Percentiles rank a stretch among this genome's conserved stretches.
Conservation (phyloP, 2,797 vertebrate species). For the Tamandua tetradactyla region DNA sequence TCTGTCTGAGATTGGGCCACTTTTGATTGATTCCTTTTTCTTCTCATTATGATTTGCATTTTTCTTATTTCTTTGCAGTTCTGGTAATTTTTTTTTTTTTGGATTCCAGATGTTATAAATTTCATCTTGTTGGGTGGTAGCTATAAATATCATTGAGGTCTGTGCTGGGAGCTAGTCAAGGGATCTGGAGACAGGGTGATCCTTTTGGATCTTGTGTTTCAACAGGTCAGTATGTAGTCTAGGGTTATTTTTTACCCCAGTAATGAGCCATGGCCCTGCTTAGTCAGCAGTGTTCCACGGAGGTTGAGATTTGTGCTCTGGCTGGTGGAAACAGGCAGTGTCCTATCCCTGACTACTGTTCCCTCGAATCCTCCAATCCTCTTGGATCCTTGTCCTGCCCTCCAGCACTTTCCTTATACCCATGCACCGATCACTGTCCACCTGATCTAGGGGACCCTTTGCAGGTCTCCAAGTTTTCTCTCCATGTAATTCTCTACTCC, state of each 20-base stretch:
- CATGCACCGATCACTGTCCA: background rate
- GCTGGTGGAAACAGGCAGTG: rapidly evolving
- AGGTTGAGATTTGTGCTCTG: rapidly evolving
- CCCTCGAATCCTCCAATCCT: background rate
- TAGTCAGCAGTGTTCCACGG: rapidly evolving
- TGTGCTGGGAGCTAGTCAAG: background rate
- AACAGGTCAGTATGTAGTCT: rapidly evolving
- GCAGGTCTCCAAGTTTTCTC: background rate
- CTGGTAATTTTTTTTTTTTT: background rate
- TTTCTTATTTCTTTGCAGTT: background rate
- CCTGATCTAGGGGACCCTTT: rapidly evolving
- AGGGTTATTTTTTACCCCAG: background rate
- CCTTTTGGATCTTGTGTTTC: background rate
- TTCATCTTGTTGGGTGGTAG: background rate
- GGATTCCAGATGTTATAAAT: background rate
- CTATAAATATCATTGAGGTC: no score
- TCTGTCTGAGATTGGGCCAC: no score
- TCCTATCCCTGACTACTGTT: background rate
- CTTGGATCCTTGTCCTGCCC: background rate
- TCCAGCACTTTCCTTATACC: background rate
- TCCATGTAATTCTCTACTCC: background rate
- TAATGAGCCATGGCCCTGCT: background rate
- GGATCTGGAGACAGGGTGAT: background rate
- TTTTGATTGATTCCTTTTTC: background rate
- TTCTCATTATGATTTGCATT: background rate